phyloP scores from a whole-genome alignment of 1,140 invertebrate genomes.

The Drosophila watanabei region DNA sequence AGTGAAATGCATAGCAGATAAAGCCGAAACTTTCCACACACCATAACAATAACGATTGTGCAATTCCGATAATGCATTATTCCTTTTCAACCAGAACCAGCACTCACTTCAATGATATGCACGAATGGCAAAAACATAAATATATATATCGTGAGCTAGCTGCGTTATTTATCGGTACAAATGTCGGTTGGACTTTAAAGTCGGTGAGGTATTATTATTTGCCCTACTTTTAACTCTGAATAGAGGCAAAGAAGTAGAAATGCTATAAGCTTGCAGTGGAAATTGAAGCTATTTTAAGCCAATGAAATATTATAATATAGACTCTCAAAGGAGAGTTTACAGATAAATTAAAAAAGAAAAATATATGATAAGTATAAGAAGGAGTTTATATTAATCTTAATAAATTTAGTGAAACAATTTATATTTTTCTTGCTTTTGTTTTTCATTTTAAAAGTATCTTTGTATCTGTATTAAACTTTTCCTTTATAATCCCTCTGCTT shows the following conservation, averaged over 20 bases:
- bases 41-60: constrained; percentile 76
- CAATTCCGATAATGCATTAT: constrained; percentile 82
- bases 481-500: neutral
- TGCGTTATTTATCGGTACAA: constrained; percentile 21
- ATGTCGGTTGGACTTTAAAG: constrained; percentile 7
- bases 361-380: no score
- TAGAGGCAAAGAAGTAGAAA: neutral
- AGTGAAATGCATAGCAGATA: constrained; percentile 60
- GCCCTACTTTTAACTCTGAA: neutral
- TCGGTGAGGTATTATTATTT: constrained; percentile 8
- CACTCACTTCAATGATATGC: constrained; percentile 31
- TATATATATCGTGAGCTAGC: neutral
- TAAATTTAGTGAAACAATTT: no score
- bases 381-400: neutral
- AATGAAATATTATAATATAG: no score
- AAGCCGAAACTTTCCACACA: constrained; percentile 62
- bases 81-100: constrained; percentile 26
- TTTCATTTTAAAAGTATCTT: neutral
- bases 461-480: neutral
- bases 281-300: neutral
- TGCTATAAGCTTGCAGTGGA: neutral
- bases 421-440: neutral
- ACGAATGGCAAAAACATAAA: constrained; percentile 26
- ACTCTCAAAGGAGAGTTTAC: no score
- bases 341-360: no score